These are phyloP conservation scores for Automeris io DNA, from an alignment of 2,888 invertebrate genomes.

Conservation along the genomic window DNA sequence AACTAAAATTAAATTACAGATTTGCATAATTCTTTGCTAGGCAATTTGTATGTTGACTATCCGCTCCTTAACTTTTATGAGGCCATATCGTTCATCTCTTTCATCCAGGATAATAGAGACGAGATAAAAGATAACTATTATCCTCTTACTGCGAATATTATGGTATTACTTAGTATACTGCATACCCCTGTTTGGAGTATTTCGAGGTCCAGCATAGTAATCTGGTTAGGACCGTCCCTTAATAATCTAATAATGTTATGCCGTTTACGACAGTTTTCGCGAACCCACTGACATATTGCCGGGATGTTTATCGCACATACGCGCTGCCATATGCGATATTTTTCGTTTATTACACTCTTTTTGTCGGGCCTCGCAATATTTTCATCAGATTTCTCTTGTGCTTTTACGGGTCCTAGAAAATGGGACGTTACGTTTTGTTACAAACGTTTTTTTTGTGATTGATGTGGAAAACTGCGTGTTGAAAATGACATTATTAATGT, in stretches of 20 bases:
- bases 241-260: conserved; percentile 31
- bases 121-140: neutral
- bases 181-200: conserved; percentile 22
- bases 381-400: conserved; percentile 30
- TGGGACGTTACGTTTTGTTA: neutral
- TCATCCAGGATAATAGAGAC: neutral
- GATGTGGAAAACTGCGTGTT: conserved; percentile 4
- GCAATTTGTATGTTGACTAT: neutral
- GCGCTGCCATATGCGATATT: conserved; percentile 32
- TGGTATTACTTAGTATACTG: neutral
- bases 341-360: conserved; percentile 33
- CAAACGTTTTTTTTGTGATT: conserved; percentile 5
- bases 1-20: no score
- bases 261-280: conserved; percentile 29
- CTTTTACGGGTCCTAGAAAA: neutral
- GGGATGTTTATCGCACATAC: conserved; percentile 29
- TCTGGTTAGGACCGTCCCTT: conserved; percentile 33
- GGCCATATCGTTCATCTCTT: neutral
- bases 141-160: no score
- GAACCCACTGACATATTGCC: conserved; percentile 36
- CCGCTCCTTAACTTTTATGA: neutral
- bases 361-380: conserved; percentile 33
- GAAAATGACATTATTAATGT: neutral
- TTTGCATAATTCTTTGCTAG: neutral
- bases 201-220: conserved; percentile 24